phyloP scores from a whole-genome alignment of 2,888 invertebrate genomes.

The Cephus runcator region DNA sequence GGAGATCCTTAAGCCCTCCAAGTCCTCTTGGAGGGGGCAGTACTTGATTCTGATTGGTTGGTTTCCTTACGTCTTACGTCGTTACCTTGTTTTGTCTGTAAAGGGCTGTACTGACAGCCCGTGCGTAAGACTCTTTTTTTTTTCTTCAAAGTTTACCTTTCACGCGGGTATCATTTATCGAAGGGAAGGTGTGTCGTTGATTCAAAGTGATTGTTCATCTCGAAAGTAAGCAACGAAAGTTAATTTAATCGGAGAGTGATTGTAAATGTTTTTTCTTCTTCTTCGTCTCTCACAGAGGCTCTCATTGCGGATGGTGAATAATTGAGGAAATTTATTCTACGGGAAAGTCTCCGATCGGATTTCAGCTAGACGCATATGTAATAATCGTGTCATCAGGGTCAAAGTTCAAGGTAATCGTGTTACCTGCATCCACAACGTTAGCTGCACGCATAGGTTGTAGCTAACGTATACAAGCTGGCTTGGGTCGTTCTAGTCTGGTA shows the following conservation, averaged over 20 bases:
- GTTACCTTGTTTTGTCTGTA: no score
- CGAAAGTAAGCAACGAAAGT: neutral
- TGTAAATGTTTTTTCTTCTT: neutral
- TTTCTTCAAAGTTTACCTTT: neutral
- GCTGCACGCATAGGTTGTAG: neutral
- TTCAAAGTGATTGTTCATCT: neutral
- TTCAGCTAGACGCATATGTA: neutral
- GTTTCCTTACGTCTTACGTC: no score
- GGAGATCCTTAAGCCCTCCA: neutral
- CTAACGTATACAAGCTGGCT: neutral
- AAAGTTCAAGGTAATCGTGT: neutral
- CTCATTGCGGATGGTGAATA: neutral
- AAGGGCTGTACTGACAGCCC: no score
- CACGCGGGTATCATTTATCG: neutral
- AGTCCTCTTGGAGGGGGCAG: no score
- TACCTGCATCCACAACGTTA: neutral
- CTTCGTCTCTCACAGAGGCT: neutral
- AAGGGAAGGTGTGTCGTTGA: neutral
- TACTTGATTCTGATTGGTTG: no score
- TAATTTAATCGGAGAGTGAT: neutral
- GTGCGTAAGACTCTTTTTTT: neutral
- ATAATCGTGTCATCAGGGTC: neutral
- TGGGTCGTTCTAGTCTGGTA: constrained; percentile 29
- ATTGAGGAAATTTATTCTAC: neutral
- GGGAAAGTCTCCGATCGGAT: neutral